Evolutionary conservation across 2,888 invertebrate genomes (phyloP).

Genomic region (Lasius fuliginosus): DNA sequence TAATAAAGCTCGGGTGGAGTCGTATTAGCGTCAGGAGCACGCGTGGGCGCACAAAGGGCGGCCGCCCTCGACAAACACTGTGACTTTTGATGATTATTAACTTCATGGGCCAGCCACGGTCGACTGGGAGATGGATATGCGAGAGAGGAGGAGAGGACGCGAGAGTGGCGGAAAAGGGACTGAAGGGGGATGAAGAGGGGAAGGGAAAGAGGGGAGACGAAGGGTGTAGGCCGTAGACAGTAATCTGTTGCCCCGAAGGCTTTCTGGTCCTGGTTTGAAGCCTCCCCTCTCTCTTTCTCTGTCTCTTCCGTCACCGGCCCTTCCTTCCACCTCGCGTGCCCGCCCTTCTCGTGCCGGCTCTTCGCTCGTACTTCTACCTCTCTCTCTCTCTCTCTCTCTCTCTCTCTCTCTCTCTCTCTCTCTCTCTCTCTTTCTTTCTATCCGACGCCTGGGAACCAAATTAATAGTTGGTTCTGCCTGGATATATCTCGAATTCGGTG

Average conservation of each 20-base stretch:
- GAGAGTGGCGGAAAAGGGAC: conserved; percentile 48
- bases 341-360: conserved; percentile 60
- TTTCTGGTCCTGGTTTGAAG: conserved; percentile 69
- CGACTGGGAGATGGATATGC: conserved; percentile 75
- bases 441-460: conserved; percentile 84
- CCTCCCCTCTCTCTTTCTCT: conserved; percentile 46
- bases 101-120: conserved; percentile 82
- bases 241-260: conserved; percentile 85
- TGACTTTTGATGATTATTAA: conserved; percentile 87
- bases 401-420: background rate
- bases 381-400: background rate
- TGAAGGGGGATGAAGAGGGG: conserved; percentile 13
- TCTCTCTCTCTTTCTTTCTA: conserved; percentile 48
- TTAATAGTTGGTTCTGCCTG: conserved; percentile 84
- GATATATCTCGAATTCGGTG: conserved; percentile 82
- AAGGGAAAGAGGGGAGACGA: conserved; percentile 52
- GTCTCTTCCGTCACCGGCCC: conserved; percentile 29
- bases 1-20: conserved; percentile 85
- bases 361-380: conserved; percentile 67
- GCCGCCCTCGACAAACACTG: conserved; percentile 86
- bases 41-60: conserved; percentile 85
- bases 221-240: conserved; percentile 79
- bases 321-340: conserved; percentile 31
- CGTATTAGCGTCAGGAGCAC: conserved; percentile 86
- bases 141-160: conserved; percentile 48